Evolutionary conservation across 2,888 invertebrate species (phyloP), one percentile per base, ranked within the genome.

Genomic region (Rotaria socialis): DNA sequence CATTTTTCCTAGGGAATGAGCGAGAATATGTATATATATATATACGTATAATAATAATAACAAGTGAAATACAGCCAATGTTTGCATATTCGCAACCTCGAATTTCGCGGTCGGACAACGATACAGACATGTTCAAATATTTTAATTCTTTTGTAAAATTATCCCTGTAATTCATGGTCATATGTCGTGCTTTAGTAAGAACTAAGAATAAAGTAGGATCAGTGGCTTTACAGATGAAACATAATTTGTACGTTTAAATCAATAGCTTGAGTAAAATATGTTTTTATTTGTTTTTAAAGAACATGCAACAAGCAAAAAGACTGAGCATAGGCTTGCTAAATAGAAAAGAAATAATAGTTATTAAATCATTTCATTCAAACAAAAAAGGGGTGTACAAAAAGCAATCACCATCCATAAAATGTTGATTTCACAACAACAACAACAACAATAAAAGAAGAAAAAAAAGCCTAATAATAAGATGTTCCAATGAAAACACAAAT

Each of bases 101-200:
- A 67, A 67, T 67, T 67, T 67, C 67, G 67, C 67, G 67, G 67
- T 67, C 67, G 67, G 35, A 67, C 67, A 67, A 67, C 35, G 35
- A 67, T 67, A 67, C 14, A 67, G 67, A 67, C 35, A 67, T 41
- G 41, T 14, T 67, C 67, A 67, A 67, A 67, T 14, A 67, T 16
- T 67, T 16, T 67, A 19, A 35, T 67, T 35, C 35, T 41, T 67
- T 67, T 35, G 5, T 5, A 41, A 67, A 41, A 67, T 35, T 16
- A 35, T 27, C 67, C 67, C 67, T 67, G 67, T 67, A 67, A 41
- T 41, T 67, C 67, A 67, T 35, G 67, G 67, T 19, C 67, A 67
- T 14, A 35, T 67, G 35, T 67, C 67, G 35, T 11, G 35, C 16
- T 41, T 67, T 41, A 67, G 24, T 55, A 22, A 4, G 4, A 55